phyloP scores from a whole-genome alignment of 2,888 invertebrate genomes.

The Chloromyia formosa region DNA sequence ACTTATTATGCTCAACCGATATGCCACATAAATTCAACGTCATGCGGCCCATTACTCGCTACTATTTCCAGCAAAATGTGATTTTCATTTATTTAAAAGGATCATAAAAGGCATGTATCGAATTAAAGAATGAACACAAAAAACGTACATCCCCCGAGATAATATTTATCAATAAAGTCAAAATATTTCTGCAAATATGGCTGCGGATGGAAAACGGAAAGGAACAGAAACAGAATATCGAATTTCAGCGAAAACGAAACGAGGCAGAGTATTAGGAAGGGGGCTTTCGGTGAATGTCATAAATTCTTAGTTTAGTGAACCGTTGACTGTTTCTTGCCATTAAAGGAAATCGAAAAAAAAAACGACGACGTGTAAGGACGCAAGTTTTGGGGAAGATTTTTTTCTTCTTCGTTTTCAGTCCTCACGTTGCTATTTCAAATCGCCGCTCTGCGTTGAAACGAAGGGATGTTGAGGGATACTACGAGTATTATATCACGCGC shows the following conservation, averaged over 20 bases:
- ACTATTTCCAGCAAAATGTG: too few species aligned
- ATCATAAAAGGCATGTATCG: conserved; percentile 12
- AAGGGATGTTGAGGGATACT: background rate
- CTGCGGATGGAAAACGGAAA: background rate
- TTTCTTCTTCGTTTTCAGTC: background rate
- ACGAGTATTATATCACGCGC: background rate
- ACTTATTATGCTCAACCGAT: too few species aligned
- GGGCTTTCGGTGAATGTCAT: conserved; percentile 44
- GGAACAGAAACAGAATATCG: conserved; percentile 42
- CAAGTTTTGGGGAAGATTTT: conserved; percentile 15
- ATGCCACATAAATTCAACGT: too few species aligned
- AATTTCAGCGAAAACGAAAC: conserved; percentile 43
- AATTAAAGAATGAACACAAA: background rate
- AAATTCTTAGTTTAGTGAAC: conserved; percentile 49
- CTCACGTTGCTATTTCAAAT: background rate
- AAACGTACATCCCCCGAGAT: conserved; percentile 36
- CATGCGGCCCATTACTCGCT: too few species aligned
- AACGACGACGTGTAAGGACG: background rate
- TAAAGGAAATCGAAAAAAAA: conserved; percentile 33
- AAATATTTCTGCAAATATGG: conserved; percentile 44
- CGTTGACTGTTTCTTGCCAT: conserved; percentile 39
- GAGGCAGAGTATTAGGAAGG: background rate
- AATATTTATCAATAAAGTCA: conserved; percentile 48
- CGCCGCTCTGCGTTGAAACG: background rate
- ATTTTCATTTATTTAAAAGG: conserved; percentile 16